These are phyloP conservation scores for Empis livida DNA, from an alignment of 2,888 invertebrate genomes.

Conservation along the genomic window DNA sequence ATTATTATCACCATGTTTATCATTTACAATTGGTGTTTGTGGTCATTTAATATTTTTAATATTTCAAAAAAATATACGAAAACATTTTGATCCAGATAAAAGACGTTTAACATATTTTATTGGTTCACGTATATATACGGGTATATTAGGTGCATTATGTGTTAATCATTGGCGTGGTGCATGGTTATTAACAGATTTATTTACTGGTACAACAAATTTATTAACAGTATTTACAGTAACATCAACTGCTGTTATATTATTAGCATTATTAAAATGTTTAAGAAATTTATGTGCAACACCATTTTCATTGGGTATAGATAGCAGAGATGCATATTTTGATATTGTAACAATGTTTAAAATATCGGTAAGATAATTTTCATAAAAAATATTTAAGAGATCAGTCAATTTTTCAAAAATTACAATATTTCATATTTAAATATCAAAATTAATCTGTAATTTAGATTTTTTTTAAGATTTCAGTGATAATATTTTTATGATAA, in stretches of 20 bases:
- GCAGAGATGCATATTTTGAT: slow-evolving; percentile 65
- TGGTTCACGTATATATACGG: slow-evolving; percentile 60
- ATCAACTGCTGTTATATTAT: slow-evolving; percentile 49
- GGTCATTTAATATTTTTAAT: slow-evolving; percentile 58
- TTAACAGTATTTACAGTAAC: slow-evolving; percentile 46
- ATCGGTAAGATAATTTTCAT: slow-evolving; percentile 55
- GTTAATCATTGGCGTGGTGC: slow-evolving; percentile 82
- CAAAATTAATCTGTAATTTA: too few species aligned
- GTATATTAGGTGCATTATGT: slow-evolving; percentile 62
- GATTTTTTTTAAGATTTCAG: too few species aligned
- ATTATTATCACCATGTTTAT: slow-evolving; percentile 50
- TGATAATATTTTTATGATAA: too few species aligned
- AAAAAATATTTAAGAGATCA: too few species aligned
- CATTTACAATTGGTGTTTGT: slow-evolving; percentile 54
- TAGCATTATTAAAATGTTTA: slow-evolving; percentile 55
- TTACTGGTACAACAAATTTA: slow-evolving; percentile 46
- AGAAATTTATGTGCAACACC: slow-evolving; percentile 75
- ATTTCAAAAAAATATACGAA: slow-evolving; percentile 47
- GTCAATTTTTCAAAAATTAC: too few species aligned
- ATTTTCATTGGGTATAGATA: slow-evolving; percentile 62
- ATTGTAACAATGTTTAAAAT: slow-evolving; percentile 75
- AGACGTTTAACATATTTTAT: slow-evolving; percentile 55
- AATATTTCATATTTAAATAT: too few species aligned
- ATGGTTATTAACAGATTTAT: slow-evolving; percentile 59
- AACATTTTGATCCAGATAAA: slow-evolving; percentile 51